Base-by-base conservation (phyloP, 2,888 invertebrate genomes). In the Aspidiotus destructor region DNA sequence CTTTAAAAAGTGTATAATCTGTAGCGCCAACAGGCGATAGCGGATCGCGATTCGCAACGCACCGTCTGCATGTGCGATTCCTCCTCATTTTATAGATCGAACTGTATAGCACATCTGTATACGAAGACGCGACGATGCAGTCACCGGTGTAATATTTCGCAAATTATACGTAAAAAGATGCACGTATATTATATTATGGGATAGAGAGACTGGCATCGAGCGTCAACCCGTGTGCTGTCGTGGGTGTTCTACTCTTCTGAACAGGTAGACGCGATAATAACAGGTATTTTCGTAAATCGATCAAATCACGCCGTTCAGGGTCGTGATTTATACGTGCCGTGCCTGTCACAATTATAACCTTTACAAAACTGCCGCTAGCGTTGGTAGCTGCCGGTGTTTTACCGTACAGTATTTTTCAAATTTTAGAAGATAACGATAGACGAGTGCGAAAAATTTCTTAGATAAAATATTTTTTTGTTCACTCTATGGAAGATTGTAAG, bases 1-100 rank as follows among this genome's bases (percentile, higher is more conserved):
- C 28, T 28, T 5, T 28, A 28, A 28, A n/a, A 28, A 28, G 28
- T 28, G 28, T 28, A 28, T 28, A 28, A 28, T 28, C 28, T 28
- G 58, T 58, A 65, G 48, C 65, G 65, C 65, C 65, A 65, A 57
- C 65, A 65, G 65, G 65, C 65, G 48, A 63, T 65, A 65, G 65
- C 65, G 65, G 65, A n/a, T 65, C 42, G 42, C 57, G 64, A 64
- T 55, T 64, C 55, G 65, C 28, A 40, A 58, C 28, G 58, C 58
- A 40, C 16, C 17, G 55, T 58, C 58, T 28, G 58, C 58, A 7
- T 58, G 10, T 40, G 17, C 58, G 10, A n/a, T 48, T 48, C 10
- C n/a, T 13, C n/a, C 10, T 48, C n/a, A 48, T 48, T 48, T 48
- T 11, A 48, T 13, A 48, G n/a, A 48, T 13, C n/a, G n/a, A 48